Evolutionary conservation across 2,113 vertebrate genomes (phyloP), one percentile per base, ranked within the genome.

Genomic region (Odocoileus virginianus): DNA sequence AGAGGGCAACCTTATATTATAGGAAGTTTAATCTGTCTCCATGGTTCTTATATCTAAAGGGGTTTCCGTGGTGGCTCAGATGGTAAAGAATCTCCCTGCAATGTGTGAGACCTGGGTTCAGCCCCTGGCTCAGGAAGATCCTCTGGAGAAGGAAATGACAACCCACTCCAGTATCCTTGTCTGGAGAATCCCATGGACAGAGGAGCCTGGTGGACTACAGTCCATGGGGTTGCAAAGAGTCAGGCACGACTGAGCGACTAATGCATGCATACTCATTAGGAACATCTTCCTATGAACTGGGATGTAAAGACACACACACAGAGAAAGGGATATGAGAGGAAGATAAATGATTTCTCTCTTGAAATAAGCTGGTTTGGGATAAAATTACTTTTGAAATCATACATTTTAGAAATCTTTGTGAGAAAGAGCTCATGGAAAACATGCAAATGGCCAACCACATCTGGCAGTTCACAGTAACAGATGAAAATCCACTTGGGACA

Each of bases 201-300:
- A 71, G n/a, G n/a, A 40, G 36, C 67, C 67, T 74, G 67, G 21
- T 2, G 12, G 36, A 19, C n/a, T 74, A 40, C n/a, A 74, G 10
- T 23, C 10, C 10, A 74, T 6, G n/a, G n/a, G 19, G 21, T 40
- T 40, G n/a, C 5, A 12, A 40, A 23, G 36, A 74, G 36, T 40
- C 36, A 74, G 19, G 40, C 36, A 74, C 2, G 36, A 40, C 3
- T 40, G n/a, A 74, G n/a, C 21, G n/a, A 23, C 36, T 74, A 40
- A 40, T 40, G 67, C 19, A 74, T 0, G 2, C 36, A 40, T 0
- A 0, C n/a, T 23, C 67, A 40, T 3, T 19, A 30, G 85, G 45
- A 57, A 40, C 16, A 74, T 91, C 43, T 96, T 74, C 7, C 45
- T n/a, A 47, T 6, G 40, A 85, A n/a, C 21, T 45, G 58, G 43